These are phyloP conservation scores for Electrophaes corylata DNA, from an alignment of 2,888 invertebrate genomes.

Conservation along the genomic window DNA sequence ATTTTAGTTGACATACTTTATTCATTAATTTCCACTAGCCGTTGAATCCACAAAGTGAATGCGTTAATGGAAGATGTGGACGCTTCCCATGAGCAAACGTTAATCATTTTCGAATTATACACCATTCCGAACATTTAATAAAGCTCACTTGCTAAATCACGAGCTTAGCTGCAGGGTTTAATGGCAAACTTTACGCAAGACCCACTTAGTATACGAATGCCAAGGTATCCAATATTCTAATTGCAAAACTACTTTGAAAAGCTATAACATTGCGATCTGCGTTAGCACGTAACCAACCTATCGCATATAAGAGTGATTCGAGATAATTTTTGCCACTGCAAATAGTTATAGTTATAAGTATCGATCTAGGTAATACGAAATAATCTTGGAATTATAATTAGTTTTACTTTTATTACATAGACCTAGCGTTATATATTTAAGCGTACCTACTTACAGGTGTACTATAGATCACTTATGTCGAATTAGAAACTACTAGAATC, in stretches of 20 bases:
- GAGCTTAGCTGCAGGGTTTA: constrained; percentile 60
- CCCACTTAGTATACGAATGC: constrained; percentile 33
- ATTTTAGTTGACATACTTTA: constrained; percentile 79
- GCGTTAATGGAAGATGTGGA: constrained; percentile 81
- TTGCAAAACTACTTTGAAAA: constrained; percentile 23
- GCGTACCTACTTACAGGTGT: constrained; percentile 11
- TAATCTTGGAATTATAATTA: constrained; percentile 24
- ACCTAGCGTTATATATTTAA: constrained; percentile 12
- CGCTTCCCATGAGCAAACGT: constrained; percentile 79
- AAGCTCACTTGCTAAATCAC: constrained; percentile 71
- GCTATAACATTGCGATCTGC: constrained; percentile 20
- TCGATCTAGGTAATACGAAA: constrained; percentile 18
- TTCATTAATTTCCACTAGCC: constrained; percentile 80
- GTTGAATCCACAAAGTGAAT: constrained; percentile 77
- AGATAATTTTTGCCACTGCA: constrained; percentile 20
- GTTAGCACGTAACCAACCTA: constrained; percentile 21
- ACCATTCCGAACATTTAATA: constrained; percentile 62
- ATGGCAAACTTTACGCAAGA: constrained; percentile 39
- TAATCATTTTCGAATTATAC: constrained; percentile 66
- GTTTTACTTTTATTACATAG: constrained; percentile 20
- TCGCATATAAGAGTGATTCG: constrained; percentile 13
- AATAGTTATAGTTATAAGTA: constrained; percentile 29
- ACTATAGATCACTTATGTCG: constrained; percentile 11
- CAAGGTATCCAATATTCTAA: constrained; percentile 24
- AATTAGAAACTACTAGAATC: constrained; percentile 18